Conservation (phyloP, 2,888 invertebrate genomes). For the Pinctada fucata region DNA sequence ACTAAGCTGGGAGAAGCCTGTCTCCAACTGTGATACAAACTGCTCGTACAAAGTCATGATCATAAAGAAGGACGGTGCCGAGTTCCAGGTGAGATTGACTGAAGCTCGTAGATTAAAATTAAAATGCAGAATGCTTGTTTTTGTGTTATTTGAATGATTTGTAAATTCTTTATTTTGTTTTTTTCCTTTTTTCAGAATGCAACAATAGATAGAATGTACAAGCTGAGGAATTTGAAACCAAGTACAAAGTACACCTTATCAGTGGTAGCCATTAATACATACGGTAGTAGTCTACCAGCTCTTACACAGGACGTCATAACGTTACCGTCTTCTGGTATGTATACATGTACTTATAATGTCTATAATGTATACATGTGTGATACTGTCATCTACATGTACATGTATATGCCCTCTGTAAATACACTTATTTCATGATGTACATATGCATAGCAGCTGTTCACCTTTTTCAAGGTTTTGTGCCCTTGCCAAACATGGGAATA, state of each 20-base stretch:
- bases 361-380: too few species aligned
- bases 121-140: too few species aligned
- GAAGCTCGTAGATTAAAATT: too few species aligned
- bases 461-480: too few species aligned
- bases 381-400: neutral
- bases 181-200: slow-evolving; percentile 13
- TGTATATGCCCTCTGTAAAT: neutral
- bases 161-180: too few species aligned
- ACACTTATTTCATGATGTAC: too few species aligned
- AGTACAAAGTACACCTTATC: slow-evolving; percentile 42
- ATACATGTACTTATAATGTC: too few species aligned
- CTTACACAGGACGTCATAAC: slow-evolving; percentile 26
- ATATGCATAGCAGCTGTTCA: too few species aligned
- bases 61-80: neutral
- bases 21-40: slow-evolving; percentile 13
- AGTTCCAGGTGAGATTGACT: neutral
- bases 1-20: slow-evolving; percentile 20
- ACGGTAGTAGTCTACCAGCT: slow-evolving; percentile 49
- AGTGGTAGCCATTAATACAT: slow-evolving; percentile 38
- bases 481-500: too few species aligned
- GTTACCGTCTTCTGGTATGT: neutral
- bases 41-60: neutral
- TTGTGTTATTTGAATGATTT: too few species aligned
- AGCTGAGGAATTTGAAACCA: slow-evolving; percentile 38
- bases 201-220: slow-evolving; percentile 7